A percentile compares a stretch with the other conserved stretches of the same genome.
Evolutionary conservation across 2,113 vertebrate genomes (phyloP).

Genomic region (Meriones unguiculatus): DNA sequence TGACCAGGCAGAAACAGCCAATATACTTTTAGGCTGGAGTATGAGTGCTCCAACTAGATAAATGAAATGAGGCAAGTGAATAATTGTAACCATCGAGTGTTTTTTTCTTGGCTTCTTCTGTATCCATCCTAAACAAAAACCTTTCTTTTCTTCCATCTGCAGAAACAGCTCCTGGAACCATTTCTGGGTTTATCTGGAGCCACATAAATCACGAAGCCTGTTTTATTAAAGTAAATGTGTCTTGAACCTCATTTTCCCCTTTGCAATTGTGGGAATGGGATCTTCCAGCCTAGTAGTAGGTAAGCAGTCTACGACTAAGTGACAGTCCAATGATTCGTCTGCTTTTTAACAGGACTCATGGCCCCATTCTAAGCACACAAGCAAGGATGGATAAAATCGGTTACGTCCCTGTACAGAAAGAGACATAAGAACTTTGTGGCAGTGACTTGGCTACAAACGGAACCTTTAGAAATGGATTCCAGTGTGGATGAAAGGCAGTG

Average conservation of each 20-base stretch:
- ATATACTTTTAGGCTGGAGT: neutral
- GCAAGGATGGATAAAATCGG: neutral
- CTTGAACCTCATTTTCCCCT: neutral
- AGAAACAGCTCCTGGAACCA: neutral
- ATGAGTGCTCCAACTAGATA: neutral
- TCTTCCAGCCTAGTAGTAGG: neutral
- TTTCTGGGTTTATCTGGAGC: neutral
- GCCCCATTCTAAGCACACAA: slow-evolving; percentile 16
- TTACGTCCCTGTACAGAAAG: neutral
- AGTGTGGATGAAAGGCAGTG: slow-evolving; percentile 9
- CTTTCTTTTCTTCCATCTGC: neutral
- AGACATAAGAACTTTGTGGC: neutral
- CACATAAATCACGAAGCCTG: neutral
- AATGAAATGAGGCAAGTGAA: neutral
- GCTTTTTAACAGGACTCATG: neutral
- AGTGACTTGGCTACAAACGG: neutral
- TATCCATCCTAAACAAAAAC: neutral
- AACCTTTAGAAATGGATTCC: slow-evolving; percentile 1
- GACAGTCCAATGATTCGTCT: neutral
- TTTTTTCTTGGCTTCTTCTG: neutral
- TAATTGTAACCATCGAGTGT: neutral
- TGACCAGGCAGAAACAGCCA: neutral
- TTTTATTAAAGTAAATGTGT: neutral
- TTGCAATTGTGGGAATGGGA: neutral
- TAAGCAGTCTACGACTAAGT: neutral